Percentiles rank a stretch among this genome's conserved stretches.
Evolutionary conservation across 2,888 invertebrate genomes (phyloP).

Genomic region (Yponomeuta malinellus): DNA sequence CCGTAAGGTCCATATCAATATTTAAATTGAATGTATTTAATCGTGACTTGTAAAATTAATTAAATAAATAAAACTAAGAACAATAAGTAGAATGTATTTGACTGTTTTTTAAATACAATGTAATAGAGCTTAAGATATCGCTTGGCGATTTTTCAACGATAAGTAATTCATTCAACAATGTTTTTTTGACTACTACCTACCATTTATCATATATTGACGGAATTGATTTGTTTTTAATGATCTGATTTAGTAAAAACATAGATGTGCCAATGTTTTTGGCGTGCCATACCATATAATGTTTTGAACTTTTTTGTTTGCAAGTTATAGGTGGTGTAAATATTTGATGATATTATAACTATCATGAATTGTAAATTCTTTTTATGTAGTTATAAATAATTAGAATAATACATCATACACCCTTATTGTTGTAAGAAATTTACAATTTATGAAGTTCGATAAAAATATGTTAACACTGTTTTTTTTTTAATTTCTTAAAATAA

Average conservation of each 20-base stretch:
- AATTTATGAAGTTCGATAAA: background rate
- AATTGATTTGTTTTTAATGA: constrained; percentile 31
- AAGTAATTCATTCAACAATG: background rate
- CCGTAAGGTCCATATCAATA: constrained; percentile 75
- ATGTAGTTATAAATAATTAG: constrained; percentile 7
- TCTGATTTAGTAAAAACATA: constrained; percentile 9
- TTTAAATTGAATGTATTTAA: constrained; percentile 69
- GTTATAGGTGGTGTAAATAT: constrained; percentile 54
- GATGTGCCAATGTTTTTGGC: constrained; percentile 1
- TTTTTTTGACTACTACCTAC: too few species aligned
- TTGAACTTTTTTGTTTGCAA: background rate
- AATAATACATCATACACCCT: constrained; percentile 54
- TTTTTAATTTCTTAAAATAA: constrained; percentile 30
- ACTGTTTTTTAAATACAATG: constrained; percentile 34
- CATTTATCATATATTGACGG: constrained; percentile 17
- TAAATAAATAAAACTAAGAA: constrained; percentile 53
- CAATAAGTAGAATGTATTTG: constrained; percentile 69
- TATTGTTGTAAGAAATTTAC: constrained; percentile 57
- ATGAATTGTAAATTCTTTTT: constrained; percentile 53
- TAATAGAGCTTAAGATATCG: constrained; percentile 11
- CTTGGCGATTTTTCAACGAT: constrained; percentile 12
- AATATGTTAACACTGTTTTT: constrained; percentile 19
- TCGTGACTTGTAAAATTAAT: constrained; percentile 63
- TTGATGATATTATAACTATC: constrained; percentile 43
- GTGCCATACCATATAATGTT: constrained; percentile 18